Base-by-base conservation (phyloP, 2,888 invertebrate genomes). In the Aphodius sticticus region DNA sequence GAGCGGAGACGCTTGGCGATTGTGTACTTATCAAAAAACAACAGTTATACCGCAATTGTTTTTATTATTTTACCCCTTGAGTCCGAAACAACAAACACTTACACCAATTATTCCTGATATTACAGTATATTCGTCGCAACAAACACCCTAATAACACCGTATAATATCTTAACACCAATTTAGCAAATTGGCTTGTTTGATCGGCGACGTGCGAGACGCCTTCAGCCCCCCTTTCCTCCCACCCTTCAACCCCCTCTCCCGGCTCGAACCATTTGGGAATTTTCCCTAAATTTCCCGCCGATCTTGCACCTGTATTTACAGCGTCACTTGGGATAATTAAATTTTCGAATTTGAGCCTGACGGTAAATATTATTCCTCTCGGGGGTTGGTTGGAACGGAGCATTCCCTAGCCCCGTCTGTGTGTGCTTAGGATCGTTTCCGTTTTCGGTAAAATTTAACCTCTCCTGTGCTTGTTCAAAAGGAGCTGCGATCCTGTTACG, bases 91-190 rank as follows among this genome's bases (percentile, higher is more conserved):
- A 26, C 26, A 26, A 26, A 26, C 26, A 26, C 26, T 26, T 26
- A 26, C 26, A 3, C 26, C 26, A 26, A 26, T 26, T 26, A 26
- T 26, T 26, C 9, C 2, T 53, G 53, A 53, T 53, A 53, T 53
- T 53, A 53, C 9, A 5, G 53, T 7, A 26, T 26, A 26, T 26
- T 26, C 3, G 26, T 26, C 26, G 26, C 26, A 3, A 26, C 2
- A 3, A 26, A 26, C 26, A 26, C 26, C 26, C 26, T 26, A 26
- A 26, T 26, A 26, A 26, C 2, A 26, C 26, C 9, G 53, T 9
- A 53, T 53, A 53, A 53, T 53, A 53, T 53, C 53, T 53, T 53
- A 53, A 53, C 53, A 53, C 53, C 53, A 53, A 53, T 53, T 53
- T 53, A 7, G 53, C 53, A 53, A 53, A 53, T 53, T 53, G 53